Conservation (phyloP, 2,888 invertebrate genomes). For the Sarcophaga carnaria region DNA sequence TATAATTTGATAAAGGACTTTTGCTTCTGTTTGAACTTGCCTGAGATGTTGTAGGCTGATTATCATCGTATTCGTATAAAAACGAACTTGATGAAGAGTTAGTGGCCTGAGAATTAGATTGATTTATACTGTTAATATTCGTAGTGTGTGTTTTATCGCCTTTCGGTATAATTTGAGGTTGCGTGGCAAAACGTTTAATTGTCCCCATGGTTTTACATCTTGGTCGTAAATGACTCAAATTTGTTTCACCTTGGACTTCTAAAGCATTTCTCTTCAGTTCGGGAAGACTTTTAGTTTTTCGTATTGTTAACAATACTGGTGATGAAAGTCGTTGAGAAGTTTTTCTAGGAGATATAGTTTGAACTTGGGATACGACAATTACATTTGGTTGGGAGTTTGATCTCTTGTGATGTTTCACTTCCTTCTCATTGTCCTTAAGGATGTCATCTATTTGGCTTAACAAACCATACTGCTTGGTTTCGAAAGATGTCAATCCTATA, state of each 20-base stretch:
- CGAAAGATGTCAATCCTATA: constrained; percentile 85
- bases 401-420: constrained; percentile 79
- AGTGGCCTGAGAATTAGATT: neutral
- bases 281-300: constrained; percentile 73
- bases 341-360: neutral
- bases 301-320: constrained; percentile 64
- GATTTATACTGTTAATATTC: neutral
- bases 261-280: constrained; percentile 46
- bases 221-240: constrained; percentile 23
- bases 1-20: constrained; percentile 63
- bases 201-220: constrained; percentile 81
- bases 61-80: constrained; percentile 64
- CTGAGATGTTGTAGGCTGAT: constrained; percentile 65
- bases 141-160: neutral
- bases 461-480: constrained; percentile 85
- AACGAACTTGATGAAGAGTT: constrained; percentile 48
- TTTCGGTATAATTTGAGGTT: constrained; percentile 38
- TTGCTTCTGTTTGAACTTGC: constrained; percentile 56
- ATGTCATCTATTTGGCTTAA: constrained; percentile 85
- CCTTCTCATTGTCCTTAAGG: constrained; percentile 74
- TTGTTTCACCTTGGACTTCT: constrained; percentile 63
- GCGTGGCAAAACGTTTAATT: constrained; percentile 72
- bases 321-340: constrained; percentile 7
- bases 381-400: constrained; percentile 84
- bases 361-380: constrained; percentile 77